phyloP scores from a whole-genome alignment of 2,113 vertebrate genomes.

The Pionites leucogaster region DNA sequence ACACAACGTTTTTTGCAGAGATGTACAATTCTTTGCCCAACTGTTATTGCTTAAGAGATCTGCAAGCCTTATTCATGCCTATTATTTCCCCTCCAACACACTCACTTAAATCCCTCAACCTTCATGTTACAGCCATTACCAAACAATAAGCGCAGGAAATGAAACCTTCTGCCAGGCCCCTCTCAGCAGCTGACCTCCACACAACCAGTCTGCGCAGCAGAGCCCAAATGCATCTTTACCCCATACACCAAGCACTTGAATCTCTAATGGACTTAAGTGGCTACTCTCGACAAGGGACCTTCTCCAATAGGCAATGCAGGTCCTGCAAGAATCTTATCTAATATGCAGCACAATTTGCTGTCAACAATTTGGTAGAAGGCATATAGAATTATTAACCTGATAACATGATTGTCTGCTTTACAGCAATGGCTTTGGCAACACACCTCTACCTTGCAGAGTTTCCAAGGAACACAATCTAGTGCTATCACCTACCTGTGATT shows the following conservation, averaged over 20 bases:
- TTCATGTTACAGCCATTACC: neutral
- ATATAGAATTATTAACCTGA: neutral
- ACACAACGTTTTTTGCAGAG: neutral
- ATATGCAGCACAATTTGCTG: neutral
- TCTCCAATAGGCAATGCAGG: neutral
- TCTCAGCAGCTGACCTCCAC: neutral
- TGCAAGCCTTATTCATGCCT: neutral
- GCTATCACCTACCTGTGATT: conserved; percentile 83
- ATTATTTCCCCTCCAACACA: neutral
- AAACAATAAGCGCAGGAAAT: neutral
- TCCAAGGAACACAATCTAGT: neutral
- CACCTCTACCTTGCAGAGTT: neutral
- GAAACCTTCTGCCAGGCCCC: neutral
- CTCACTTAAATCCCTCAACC: neutral
- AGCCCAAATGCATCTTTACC: neutral
- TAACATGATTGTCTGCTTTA: neutral
- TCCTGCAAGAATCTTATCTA: neutral
- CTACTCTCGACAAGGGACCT: neutral
- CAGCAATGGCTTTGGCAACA: neutral
- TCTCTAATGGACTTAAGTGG: neutral
- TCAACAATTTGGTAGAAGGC: neutral
- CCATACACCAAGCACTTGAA: neutral
- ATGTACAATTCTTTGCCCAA: neutral
- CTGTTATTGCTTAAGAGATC: neutral
- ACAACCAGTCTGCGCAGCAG: neutral